These are phyloP conservation scores for Dicyrtomina minuta DNA, from an alignment of 2,888 invertebrate species.

Conservation along the genomic window DNA sequence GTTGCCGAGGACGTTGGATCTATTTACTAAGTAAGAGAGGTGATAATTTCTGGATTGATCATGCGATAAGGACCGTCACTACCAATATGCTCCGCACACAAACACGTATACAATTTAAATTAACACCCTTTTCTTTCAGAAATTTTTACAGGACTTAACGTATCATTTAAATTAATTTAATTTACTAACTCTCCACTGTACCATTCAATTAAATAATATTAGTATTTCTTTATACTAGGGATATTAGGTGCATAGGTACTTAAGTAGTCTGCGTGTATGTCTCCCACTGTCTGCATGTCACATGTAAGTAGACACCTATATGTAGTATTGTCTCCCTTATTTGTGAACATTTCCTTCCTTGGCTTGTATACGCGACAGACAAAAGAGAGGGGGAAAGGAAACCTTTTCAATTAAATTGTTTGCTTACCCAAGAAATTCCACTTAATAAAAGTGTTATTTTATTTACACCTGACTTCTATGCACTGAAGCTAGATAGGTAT, in stretches of 20 bases:
- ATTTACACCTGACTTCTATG: no score
- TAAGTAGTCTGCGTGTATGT: no score
- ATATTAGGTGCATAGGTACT: no score
- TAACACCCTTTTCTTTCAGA: slow-evolving; percentile 23
- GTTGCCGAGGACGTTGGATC: not conserved
- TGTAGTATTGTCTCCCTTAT: no score
- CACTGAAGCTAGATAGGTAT: no score
- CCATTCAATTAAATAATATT: no score
- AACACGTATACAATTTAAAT: slow-evolving; percentile 3
- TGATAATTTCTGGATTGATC: slow-evolving; percentile 13
- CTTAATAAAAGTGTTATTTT: no score
- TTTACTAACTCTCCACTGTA: not conserved
- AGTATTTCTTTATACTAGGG: no score
- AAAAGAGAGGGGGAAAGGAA: not conserved
- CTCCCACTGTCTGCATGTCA: no score
- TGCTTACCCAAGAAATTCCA: not conserved
- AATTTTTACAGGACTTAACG: slow-evolving; percentile 14
- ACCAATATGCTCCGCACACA: not conserved
- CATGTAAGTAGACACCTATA: no score
- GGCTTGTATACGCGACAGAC: no score
- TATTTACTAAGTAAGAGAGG: not conserved
- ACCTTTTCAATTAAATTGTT: slow-evolving; percentile 10
- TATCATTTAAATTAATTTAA: slow-evolving; percentile 22
- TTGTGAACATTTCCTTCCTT: no score
- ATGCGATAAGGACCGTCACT: slow-evolving; percentile 2